phyloP scores from a whole-genome alignment of 2,797 vertebrate species.

The Enteromius trimaculatus region DNA sequence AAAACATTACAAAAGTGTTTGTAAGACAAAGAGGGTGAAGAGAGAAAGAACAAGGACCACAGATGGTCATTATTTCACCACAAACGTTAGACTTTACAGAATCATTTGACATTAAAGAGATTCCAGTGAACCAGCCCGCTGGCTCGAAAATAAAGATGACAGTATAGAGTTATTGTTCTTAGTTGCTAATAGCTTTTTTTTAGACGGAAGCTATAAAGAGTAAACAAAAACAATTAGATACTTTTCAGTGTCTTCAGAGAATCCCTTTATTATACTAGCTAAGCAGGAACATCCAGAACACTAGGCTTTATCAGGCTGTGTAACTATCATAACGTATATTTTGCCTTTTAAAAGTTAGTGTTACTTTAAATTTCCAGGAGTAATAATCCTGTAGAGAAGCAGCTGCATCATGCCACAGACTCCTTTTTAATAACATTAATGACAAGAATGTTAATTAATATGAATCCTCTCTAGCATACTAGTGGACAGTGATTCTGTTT shows the following conservation, averaged over 20 bases:
- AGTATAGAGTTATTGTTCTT: constrained; percentile 27
- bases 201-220: constrained; percentile 15
- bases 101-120: constrained; percentile 2
- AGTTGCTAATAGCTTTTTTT: constrained; percentile 29
- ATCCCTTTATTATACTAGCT: constrained; percentile 41
- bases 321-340: background rate
- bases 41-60: constrained; percentile 53
- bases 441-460: background rate
- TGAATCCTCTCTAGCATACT: background rate
- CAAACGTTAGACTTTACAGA: constrained; percentile 14
- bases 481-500: constrained; percentile 4
- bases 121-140: constrained; percentile 73
- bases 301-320: background rate
- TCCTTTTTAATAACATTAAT: background rate
- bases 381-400: background rate
- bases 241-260: constrained; percentile 18
- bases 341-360: constrained; percentile 29
- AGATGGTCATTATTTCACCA: constrained; percentile 38
- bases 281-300: constrained; percentile 22
- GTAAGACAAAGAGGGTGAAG: constrained; percentile 46
- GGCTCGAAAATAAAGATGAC: constrained; percentile 62
- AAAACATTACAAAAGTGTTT: constrained; percentile 53
- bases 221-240: constrained; percentile 4
- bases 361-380: constrained; percentile 19
- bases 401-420: constrained; percentile 1